phyloP scores from a whole-genome alignment of 2,888 invertebrate species.

The Oasisia sp. region DNA sequence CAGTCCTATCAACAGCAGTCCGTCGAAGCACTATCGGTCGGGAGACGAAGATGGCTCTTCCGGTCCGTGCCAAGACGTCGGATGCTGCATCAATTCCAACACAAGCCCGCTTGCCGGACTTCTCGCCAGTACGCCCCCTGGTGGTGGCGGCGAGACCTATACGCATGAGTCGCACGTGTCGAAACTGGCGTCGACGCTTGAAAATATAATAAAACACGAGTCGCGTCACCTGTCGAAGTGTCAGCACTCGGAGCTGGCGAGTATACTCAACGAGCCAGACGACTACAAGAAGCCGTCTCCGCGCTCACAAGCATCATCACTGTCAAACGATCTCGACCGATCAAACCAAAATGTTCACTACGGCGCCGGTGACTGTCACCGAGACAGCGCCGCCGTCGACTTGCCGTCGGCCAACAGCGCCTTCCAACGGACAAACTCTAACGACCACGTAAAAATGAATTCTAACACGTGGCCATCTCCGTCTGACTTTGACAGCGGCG shows the following conservation, averaged over 20 bases:
- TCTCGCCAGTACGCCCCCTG: background rate
- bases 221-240: conserved; percentile 27
- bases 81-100: conserved; percentile 3
- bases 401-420: background rate
- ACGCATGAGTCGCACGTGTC: conserved; percentile 40
- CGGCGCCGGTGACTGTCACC: background rate
- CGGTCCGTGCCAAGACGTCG: background rate
- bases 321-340: background rate
- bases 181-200: conserved; percentile 39
- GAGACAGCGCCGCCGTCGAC: background rate
- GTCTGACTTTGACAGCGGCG: background rate
- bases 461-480: conserved; percentile 10
- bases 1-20: conserved; percentile 18
- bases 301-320: background rate
- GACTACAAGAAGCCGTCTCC: conserved; percentile 10
- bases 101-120: background rate
- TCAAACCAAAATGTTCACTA: conserved; percentile 5
- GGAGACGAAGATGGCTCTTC: background rate
- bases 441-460: background rate
- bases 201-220: conserved; percentile 42
- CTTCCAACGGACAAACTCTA: background rate
- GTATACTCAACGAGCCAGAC: conserved; percentile 9
- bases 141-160: background rate
- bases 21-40: conserved; percentile 4
- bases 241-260: background rate